Conservation (phyloP, 1,140 invertebrate species). For the Psix sp. region DNA sequence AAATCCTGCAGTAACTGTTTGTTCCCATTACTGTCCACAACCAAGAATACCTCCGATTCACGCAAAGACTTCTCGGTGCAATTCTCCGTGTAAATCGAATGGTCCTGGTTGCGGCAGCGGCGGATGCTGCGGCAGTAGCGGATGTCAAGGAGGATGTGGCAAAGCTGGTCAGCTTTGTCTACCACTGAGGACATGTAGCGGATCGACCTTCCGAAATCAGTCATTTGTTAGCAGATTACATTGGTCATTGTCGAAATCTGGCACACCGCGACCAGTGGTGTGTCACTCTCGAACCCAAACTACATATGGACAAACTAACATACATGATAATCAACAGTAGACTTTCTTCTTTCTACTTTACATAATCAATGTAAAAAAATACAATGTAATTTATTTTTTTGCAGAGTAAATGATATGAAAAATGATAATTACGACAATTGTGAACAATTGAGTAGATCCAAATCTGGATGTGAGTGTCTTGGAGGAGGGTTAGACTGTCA, state of each 20-base stretch:
- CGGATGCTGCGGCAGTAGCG: slow-evolving; percentile 64
- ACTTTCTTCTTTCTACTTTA: slow-evolving; percentile 1
- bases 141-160: slow-evolving; percentile 66
- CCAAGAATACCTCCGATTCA: slow-evolving; percentile 41
- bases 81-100: slow-evolving; percentile 48
- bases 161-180: slow-evolving; percentile 61
- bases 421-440: slow-evolving; percentile 10
- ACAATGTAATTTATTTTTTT: background rate
- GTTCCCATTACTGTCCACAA: too few relatives aligned
- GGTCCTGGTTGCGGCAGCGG: slow-evolving; percentile 56
- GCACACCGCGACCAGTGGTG: slow-evolving; percentile 34
- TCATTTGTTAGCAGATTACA: slow-evolving; percentile 48
- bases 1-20: slow-evolving; percentile 4
- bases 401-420: background rate
- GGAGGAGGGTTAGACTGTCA: slow-evolving; percentile 70
- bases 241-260: slow-evolving; percentile 54
- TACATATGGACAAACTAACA: slow-evolving; percentile 10
- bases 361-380: background rate
- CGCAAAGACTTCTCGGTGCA: slow-evolving; percentile 45
- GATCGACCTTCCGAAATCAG: slow-evolving; percentile 45
- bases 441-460: slow-evolving; percentile 37
- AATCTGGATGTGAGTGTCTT: slow-evolving; percentile 62
- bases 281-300: slow-evolving; percentile 35
- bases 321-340: slow-evolving; percentile 52
- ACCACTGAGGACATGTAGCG: slow-evolving; percentile 50